Evolutionary conservation across 2,888 invertebrate species (phyloP), one percentile per base, ranked within the genome.

Genomic region (Himalopsyche anomala): DNA sequence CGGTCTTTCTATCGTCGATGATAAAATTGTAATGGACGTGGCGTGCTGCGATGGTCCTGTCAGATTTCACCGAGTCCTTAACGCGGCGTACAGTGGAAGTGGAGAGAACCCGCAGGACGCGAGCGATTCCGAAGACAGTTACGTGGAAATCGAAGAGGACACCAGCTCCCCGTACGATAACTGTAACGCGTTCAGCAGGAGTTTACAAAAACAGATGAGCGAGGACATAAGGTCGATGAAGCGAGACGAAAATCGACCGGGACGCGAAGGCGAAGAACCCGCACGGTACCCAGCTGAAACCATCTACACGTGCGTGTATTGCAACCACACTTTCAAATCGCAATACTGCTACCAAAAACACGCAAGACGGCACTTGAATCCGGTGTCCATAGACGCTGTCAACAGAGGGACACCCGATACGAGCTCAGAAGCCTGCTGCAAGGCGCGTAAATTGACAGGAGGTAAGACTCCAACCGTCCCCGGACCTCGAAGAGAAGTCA

Each of bases 31-130:
- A 1, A 92, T 97, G 87, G 98, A 98, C 91, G 94, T 98, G n/a
- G 98, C 98, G 0, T 97, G 96, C 88, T 98, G 98, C 91, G 98
- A 98, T 91, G 98, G 98, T 0, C 98, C 98, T 0, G 97, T 98
- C 0, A 94, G 96, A 42, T 96, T 98, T 91, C 96, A 97, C 89
- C 94, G 98, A 2, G 97, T 98, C 4, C 92, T 97, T 3, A 98
- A 98, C 92, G 95, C 95, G 82, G 96, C 97, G 86, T 98, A 97
- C 92, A 95, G 89, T 56, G 92, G 80, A 36, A 80, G 42, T 38
- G 87, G 84, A 11, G 51, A 74, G n/a, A 90, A 91, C 40, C 87
- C 86, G 56, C 80, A 87, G 85, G 69, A 84, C 38, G 79, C 56
- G 56, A 85, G 80, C 56, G 86, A 85, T 19, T 85, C 90, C n/a